phyloP scores from a whole-genome alignment of 2,113 vertebrate genomes.

The Myotis davidii region DNA sequence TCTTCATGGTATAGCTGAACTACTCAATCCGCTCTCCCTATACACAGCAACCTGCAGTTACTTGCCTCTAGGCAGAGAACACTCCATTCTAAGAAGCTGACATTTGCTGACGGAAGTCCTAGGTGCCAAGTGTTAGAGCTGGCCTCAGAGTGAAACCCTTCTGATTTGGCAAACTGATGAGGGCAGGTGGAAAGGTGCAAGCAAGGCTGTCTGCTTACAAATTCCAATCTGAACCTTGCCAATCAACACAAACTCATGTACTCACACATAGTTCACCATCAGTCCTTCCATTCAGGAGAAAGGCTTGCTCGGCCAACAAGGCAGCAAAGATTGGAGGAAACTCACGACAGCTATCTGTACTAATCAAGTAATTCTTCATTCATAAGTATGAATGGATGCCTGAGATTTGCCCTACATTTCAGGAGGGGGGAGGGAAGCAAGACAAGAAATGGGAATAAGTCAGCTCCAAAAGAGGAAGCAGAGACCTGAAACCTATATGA shows the following conservation, averaged over 20 bases:
- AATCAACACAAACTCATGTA: background rate
- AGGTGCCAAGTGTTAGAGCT: background rate
- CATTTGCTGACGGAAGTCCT: background rate
- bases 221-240: background rate
- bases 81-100: background rate
- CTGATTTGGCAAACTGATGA: background rate
- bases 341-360: background rate
- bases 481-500: too few species aligned
- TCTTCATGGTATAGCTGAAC: background rate
- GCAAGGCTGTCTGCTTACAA: background rate
- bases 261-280: background rate
- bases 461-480: background rate
- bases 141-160: background rate
- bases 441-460: background rate
- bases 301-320: background rate
- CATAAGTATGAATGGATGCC: background rate
- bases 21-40: background rate
- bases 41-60: background rate
- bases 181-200: background rate
- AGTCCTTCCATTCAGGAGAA: background rate
- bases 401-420: background rate
- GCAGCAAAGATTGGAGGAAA: background rate
- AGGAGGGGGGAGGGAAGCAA: background rate
- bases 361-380: background rate
- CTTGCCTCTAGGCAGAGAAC: background rate